phyloP scores from a whole-genome alignment of 2,797 vertebrate species.

The Sebastes kiyomatsui region DNA sequence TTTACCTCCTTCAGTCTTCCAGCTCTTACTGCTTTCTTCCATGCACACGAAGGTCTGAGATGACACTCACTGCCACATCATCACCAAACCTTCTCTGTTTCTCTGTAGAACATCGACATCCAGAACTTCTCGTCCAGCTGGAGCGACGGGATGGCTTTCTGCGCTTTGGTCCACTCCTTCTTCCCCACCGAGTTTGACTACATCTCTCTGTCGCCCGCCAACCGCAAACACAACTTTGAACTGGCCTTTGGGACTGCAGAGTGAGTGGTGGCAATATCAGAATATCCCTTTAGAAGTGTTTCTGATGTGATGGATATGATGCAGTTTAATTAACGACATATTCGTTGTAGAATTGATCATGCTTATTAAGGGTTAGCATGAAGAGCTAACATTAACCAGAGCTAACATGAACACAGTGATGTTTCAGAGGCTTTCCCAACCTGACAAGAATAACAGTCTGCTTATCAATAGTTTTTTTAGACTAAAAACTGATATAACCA shows the following conservation, averaged over 20 bases:
- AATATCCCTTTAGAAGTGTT: background rate
- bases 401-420: background rate
- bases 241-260: conserved; percentile 93
- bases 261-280: conserved; percentile 82
- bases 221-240: conserved; percentile 94
- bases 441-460: background rate
- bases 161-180: conserved; percentile 95
- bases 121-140: conserved; percentile 99
- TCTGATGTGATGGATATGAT: background rate
- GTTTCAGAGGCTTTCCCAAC: background rate
- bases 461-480: too few relatives aligned
- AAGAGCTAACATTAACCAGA: background rate
- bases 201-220: conserved; percentile 83
- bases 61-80: background rate
- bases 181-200: conserved; percentile 96
- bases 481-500: background rate
- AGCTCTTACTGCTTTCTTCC: background rate
- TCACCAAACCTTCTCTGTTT: conserved; percentile 5
- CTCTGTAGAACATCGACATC: conserved; percentile 90
- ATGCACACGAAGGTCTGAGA: background rate
- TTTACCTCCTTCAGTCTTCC: conserved; percentile 4
- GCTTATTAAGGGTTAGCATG: background rate
- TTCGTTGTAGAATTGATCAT: background rate
- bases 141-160: conserved; percentile 98
- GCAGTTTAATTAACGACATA: background rate